Evolutionary conservation across 2,797 vertebrate species (phyloP), one percentile per base, ranked within the genome.

Genomic region (Peromyscus melanophrys): DNA sequence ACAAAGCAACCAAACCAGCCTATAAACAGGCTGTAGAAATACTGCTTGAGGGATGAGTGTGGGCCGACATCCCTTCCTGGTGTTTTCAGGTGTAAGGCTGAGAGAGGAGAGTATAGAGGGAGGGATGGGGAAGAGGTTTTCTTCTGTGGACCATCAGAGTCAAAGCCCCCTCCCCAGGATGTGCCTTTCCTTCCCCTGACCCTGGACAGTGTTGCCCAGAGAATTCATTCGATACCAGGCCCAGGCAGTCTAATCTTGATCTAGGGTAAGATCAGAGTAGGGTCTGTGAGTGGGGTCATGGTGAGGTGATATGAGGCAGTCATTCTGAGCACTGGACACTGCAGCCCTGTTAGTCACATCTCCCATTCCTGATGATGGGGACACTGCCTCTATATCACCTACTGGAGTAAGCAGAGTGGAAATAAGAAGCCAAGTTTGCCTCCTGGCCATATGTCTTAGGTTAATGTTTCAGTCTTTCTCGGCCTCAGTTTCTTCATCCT

Each of bases 1-100:
- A n/a, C 52, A 55, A 55, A 78, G 19, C 29, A 52, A 52, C 8
- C 37, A 21, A 78, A 11, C 16, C 31, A 13, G 55, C 77, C 49
- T 69, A 57, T 82, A 75, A 59, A 80, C 17, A 19, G 2, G 34
- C 29, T 19, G 1, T 34, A 46, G 86, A 76, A 92, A 83, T 17
- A 73, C 83, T 2, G 23, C 92, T 73, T n/a, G 10, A 16, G 92
- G 43, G 86, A 19, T 34, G 71, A n/a, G 52, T 61, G 27, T 0
- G 5, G 0, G 1, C 4, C 3, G 1, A 3, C 13, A 29, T 61
- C 55, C 9, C 11, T 61, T 0, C 0, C 1, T 9, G 1, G 1
- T 17, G 23, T 49, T 40, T 94, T 57, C 63, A 1, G 29, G 90
- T 63, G 31, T 27, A 55, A 10, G n/a, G 69, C 9, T 76, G 43